Conservation (phyloP, 2,888 invertebrate genomes). For the Pherbina coryleti region DNA sequence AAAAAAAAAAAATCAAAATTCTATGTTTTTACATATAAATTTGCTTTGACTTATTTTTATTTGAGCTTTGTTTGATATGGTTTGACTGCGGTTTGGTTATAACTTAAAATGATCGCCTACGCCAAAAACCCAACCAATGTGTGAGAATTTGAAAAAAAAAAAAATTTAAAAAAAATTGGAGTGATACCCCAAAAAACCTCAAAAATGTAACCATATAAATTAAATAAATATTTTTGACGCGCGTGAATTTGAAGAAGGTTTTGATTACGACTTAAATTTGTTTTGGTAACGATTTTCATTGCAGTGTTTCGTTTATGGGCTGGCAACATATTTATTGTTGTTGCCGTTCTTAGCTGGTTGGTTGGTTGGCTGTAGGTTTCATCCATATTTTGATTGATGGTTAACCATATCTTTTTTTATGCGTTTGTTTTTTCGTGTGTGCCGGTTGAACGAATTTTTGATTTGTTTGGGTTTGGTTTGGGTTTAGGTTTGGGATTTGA, state of each 20-base stretch:
- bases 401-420: slow-evolving; percentile 18
- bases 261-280: slow-evolving; percentile 5
- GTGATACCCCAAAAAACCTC: neutral
- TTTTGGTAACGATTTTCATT: neutral
- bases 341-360: neutral
- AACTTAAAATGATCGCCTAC: neutral
- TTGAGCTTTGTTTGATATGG: neutral
- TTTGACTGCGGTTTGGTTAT: neutral
- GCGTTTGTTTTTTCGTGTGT: slow-evolving; percentile 11
- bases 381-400: slow-evolving; percentile 35
- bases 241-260: slow-evolving; percentile 33
- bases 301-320: neutral
- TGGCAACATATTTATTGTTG: neutral
- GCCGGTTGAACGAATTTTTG: slow-evolving; percentile 25
- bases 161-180: neutral
- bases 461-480: slow-evolving; percentile 32
- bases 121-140: neutral
- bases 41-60: neutral
- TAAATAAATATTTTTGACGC: slow-evolving; percentile 32
- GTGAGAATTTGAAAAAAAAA: neutral
- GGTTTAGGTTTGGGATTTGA: neutral
- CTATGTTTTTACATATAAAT: neutral
- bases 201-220: slow-evolving; percentile 28
- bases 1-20: too few species aligned
- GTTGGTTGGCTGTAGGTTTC: neutral